A percentile compares a stretch with the other conserved stretches of the same genome.
These are phyloP conservation scores for Microchirus variegatus DNA, from an alignment of 2,797 vertebrate genomes.

Conservation along the genomic window DNA sequence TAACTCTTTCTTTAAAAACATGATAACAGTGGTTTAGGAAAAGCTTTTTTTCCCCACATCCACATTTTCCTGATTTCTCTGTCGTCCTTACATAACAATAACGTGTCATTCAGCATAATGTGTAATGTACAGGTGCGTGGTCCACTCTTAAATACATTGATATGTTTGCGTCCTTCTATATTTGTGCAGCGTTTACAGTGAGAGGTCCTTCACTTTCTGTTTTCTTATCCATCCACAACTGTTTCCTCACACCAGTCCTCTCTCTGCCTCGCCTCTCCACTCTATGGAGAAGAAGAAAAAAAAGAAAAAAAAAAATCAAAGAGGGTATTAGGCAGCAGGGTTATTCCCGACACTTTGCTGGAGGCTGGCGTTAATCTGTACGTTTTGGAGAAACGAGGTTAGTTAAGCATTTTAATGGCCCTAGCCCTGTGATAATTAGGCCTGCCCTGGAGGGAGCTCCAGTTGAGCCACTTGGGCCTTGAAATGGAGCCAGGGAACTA, in stretches of 20 bases:
- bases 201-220: constrained; percentile 44
- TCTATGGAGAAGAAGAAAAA: constrained; percentile 75
- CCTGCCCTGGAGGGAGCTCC: constrained; percentile 96
- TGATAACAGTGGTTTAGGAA: no score
- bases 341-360: constrained; percentile 92
- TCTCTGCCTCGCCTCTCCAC: constrained; percentile 71
- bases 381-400: constrained; percentile 96
- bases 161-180: no score
- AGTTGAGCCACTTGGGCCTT: constrained; percentile 96
- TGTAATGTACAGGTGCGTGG: no score
- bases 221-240: constrained; percentile 62
- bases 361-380: constrained; percentile 95
- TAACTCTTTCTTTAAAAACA: no score
- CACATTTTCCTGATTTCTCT: no score
- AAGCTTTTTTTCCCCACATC: no score
- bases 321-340: constrained; percentile 93
- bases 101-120: no score
- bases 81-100: no score
- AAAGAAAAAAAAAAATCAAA: constrained; percentile 88
- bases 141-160: no score
- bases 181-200: background rate
- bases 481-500: constrained; percentile 96
- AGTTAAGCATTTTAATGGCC: constrained; percentile 99
- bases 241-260: constrained; percentile 61
- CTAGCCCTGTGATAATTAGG: constrained; percentile 99